These are phyloP conservation scores for Anguilla obscura DNA, from an alignment of 2,797 vertebrate genomes.

Conservation along the genomic window DNA sequence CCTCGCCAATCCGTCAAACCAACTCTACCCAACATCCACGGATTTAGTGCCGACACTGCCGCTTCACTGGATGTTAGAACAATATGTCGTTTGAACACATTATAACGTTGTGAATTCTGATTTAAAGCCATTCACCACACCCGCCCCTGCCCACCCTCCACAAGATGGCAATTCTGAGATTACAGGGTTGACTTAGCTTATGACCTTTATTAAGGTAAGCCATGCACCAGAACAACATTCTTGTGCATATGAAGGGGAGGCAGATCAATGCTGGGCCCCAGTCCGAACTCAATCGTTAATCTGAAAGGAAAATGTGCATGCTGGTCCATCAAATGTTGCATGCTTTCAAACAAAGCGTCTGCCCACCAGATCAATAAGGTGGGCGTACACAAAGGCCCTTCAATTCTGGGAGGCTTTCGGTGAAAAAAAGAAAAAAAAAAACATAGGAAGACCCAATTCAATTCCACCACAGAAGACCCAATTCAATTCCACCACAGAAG, in stretches of 20 bases:
- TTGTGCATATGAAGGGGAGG: not conserved
- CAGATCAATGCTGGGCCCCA: not conserved
- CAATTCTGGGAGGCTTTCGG: not conserved
- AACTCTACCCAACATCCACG: not conserved
- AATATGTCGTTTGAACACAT: conserved; percentile 36
- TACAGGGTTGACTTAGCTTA: not conserved
- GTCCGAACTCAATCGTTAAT: too few relatives aligned
- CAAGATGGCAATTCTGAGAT: conserved; percentile 7
- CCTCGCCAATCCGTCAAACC: too few relatives aligned
- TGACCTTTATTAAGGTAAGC: conserved; percentile 23
- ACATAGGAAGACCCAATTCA: not conserved
- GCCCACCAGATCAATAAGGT: not conserved
- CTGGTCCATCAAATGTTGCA: not conserved
- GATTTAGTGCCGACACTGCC: conserved; percentile 39
- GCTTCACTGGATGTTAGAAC: conserved; percentile 29
- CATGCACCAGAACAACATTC: not conserved
- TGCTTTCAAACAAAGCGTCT: not conserved
- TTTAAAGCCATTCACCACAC: not conserved
- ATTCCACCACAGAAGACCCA: not conserved
- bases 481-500: not conserved
- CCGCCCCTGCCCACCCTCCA: not conserved
- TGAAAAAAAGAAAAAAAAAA: not conserved
- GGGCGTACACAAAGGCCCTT: not conserved
- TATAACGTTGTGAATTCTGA: conserved; percentile 13
- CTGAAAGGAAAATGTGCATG: not conserved